Evolutionary conservation across 2,797 vertebrate species (phyloP).

Genomic region (Petrocephalus schoutedeni): DNA sequence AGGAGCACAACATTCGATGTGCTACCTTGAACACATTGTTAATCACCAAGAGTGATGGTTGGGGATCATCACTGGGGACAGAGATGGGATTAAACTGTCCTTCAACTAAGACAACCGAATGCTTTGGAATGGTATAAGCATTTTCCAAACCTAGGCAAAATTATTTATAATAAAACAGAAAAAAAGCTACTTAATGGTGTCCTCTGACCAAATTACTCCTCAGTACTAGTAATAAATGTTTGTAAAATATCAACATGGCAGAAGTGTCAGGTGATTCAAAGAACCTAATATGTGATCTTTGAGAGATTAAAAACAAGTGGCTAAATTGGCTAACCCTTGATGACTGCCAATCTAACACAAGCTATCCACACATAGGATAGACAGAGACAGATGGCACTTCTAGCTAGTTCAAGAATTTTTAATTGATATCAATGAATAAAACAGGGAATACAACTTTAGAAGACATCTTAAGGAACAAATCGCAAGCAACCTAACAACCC

Average conservation of each 20-base stretch:
- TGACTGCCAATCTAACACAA: neutral
- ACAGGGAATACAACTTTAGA: conserved; percentile 19
- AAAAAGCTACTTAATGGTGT: neutral
- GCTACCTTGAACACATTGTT: neutral
- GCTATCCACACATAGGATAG: neutral
- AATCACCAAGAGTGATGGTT: neutral
- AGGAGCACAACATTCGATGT: neutral
- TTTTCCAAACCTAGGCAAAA: neutral
- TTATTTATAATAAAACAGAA: neutral
- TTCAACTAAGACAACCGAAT: neutral
- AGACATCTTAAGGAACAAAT: conserved; percentile 13
- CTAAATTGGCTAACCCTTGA: neutral
- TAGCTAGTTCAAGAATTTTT: conserved; percentile 19
- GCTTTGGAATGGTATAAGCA: neutral
- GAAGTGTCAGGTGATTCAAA: neutral
- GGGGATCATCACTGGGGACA: neutral
- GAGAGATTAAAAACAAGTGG: neutral
- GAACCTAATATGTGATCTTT: neutral
- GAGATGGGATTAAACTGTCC: neutral
- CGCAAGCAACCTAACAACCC: conserved; percentile 12
- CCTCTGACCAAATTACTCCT: neutral
- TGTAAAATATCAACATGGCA: neutral
- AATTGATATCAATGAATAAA: conserved; percentile 14
- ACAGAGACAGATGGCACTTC: neutral
- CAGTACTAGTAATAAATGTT: neutral